Base-by-base conservation (phyloP, 2,113 vertebrate species). In the Neomonachus schauinslandi region DNA sequence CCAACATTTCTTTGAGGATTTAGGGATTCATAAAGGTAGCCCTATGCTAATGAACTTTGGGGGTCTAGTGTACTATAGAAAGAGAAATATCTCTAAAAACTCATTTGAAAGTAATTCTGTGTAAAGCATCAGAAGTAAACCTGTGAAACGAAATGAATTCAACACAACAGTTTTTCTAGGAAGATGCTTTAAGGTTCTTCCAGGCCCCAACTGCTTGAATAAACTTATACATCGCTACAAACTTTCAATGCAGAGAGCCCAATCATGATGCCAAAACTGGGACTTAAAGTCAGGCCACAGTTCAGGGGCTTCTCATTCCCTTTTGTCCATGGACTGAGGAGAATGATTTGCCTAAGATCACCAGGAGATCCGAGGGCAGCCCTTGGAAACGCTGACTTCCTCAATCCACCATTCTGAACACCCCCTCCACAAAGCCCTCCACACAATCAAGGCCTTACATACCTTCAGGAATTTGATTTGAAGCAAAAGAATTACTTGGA, bases 381-480 rank as follows among this genome's bases (percentile, higher is more conserved):
- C 57, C 59, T 86, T 16, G 46, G 51, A 88, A 77, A n/a, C 22
- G 57, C 4, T 21, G 55, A 87, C 19, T 82, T 76, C 39, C 39
- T 53, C 55, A 95, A 49, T 42, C 26, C 14, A 36, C 36, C 22
- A 84, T 87, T 80, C 15, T 92, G 51, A 93, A 89, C 19, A 10
- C 12, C 88, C 42, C 36, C 16, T 81, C 59, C 67, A 90, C 21
- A 80, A 89, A 8, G 28, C 65, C 71, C 57, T 76, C 39, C 65
- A 46, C 2, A 10, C 16, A 42, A 55, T 51, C 77, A 85, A n/a
- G 5, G 61, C 12, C 15, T 61, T 69, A 97, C 97, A 11, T 99
- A 99, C 99, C 98, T 98, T 98, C 97, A 5, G 97, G 51, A 18
- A 77, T 28, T 16, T 15, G 97, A 97, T 72, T 87, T 26, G 97